Evolutionary conservation across 2,113 vertebrate genomes (phyloP), one percentile per base, ranked within the genome.

Genomic region (Pangasianodon hypophthalmus): DNA sequence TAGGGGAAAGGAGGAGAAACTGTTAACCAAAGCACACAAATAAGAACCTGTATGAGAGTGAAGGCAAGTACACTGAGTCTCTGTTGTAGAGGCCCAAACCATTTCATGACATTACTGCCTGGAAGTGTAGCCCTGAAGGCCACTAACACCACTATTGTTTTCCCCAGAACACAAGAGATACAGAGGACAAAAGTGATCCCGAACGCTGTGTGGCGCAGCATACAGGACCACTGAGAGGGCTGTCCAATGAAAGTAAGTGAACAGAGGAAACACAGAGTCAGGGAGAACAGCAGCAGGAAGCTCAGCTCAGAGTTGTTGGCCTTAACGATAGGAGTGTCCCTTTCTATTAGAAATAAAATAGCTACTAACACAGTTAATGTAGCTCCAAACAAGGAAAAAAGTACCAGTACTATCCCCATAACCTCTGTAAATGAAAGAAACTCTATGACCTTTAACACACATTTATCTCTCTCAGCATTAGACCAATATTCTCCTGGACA

Each of bases 281-380:
- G 67, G 9, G 95, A 95, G 91, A 95, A 94, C 87, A 96, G 88
- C 91, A 91, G 85, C 46, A 91, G 50, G 50, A 73, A 91, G 67
- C 67, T 95, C 89, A 95, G 88, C 91, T 96, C 94, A 64, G 95
- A 95, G 91, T 95, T 95, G 89, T 95, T 95, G 37, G 95, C 95
- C 54, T 79, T 94, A 8, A 95, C 94, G 6, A 96, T 37, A 37
- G 37, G 37, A 37, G 37, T 37, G 37, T 37, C 37, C 37, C 37
- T 37, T 37, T 37, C 37, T 37, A 37, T 37, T 37, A 37, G 37
- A 37, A 37, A 37, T 37, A 37, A 37, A 37, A 37, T 37, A 37
- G 37, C 37, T 37, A 37, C 37, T 37, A 37, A 37, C 37, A 37
- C 37, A 37, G 37, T 37, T 37, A 37, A 37, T 37, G 37, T 37